Percentiles rank a stretch among this genome's conserved stretches.
Conservation (phyloP, 2,113 vertebrate species). For the Hassar affinis region DNA sequence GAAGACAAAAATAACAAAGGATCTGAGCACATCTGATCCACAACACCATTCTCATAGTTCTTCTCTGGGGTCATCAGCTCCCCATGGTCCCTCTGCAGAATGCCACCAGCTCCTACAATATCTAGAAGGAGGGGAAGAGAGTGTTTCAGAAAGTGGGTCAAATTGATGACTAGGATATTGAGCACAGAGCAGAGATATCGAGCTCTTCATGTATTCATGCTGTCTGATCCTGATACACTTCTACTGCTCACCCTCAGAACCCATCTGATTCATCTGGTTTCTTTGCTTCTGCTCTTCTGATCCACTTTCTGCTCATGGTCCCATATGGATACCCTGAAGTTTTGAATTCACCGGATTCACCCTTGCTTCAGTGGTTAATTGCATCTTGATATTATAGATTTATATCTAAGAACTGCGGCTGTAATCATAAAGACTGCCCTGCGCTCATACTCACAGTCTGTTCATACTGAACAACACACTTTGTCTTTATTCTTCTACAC, state of each 20-base stretch:
- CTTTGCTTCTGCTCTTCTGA: background rate
- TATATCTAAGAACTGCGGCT: background rate
- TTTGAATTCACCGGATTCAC: background rate
- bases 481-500: background rate
- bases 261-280: background rate
- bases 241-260: background rate
- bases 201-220: no score
- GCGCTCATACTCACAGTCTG: background rate
- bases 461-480: background rate
- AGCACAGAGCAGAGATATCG: slow-evolving; percentile 54
- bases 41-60: slow-evolving; percentile 63
- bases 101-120: slow-evolving; percentile 72
- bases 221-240: background rate
- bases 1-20: background rate
- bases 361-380: no score
- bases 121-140: slow-evolving; percentile 58
- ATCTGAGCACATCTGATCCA: slow-evolving; percentile 68
- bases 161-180: slow-evolving; percentile 52
- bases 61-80: slow-evolving; percentile 66
- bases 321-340: background rate
- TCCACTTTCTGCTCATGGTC: background rate
- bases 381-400: background rate
- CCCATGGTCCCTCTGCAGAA: slow-evolving; percentile 72
- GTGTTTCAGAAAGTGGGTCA: slow-evolving; percentile 40
- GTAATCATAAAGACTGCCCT: no score